Conservation (phyloP, 1,140 invertebrate genomes). For the Halyomorpha halys region DNA sequence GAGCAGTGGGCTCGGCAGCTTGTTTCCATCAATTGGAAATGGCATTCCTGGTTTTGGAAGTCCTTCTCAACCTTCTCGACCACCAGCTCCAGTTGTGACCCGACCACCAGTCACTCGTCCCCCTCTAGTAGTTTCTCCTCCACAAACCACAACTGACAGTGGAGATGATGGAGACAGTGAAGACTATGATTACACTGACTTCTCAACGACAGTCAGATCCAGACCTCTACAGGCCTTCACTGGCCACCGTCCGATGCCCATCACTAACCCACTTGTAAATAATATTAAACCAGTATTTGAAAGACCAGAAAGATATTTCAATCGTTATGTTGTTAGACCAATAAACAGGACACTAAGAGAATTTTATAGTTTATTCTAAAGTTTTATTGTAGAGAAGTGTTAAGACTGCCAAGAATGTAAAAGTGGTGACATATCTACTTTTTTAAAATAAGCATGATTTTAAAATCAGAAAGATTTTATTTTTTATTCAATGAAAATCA, state of each 20-base stretch:
- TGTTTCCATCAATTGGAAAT: not conserved
- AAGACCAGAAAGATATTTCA: slow-evolving; percentile 1
- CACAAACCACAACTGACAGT: not conserved
- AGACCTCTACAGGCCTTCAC: not conserved
- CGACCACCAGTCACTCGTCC: not conserved
- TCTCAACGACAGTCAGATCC: not conserved
- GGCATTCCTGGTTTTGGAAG: not conserved
- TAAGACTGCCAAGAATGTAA: too few species aligned
- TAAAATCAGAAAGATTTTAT: too few species aligned
- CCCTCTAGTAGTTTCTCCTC: not conserved
- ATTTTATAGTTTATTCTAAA: slow-evolving; percentile 4
- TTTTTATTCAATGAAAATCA: too few species aligned
- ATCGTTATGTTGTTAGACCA: slow-evolving; percentile 6
- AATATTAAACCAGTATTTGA: not conserved
- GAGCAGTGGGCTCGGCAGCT: not conserved
- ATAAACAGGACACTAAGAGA: not conserved
- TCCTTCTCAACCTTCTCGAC: too few species aligned
- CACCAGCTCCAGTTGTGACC: not conserved
- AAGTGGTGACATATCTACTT: too few species aligned
- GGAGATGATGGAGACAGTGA: slow-evolving; percentile 1
- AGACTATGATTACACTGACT: slow-evolving; percentile 11
- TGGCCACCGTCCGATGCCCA: not conserved
- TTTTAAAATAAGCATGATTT: too few species aligned
- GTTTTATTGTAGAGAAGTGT: too few species aligned
- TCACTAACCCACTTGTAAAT: not conserved